A percentile compares a stretch with the other conserved stretches of the same genome.
These are phyloP conservation scores for Todiramphus chloris DNA, from an alignment of 2,113 vertebrate species.

Conservation along the genomic window DNA sequence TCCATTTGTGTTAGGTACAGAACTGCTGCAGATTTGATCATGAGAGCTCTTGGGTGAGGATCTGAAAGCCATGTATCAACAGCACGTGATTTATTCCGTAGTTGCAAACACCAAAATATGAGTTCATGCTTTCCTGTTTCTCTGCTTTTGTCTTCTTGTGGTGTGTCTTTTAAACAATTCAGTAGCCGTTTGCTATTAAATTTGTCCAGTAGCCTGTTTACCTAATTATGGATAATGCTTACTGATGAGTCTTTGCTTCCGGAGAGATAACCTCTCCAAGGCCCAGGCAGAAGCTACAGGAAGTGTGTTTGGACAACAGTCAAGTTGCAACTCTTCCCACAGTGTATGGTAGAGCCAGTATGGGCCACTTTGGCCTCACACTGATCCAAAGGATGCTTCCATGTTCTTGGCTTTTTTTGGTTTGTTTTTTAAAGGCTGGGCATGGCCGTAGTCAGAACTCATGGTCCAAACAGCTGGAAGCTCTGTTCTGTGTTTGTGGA, in stretches of 20 bases:
- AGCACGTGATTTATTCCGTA: constrained; percentile 10
- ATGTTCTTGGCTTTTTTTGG: not conserved
- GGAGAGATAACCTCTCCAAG: not conserved
- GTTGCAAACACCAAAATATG: constrained; percentile 9
- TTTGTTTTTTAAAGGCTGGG: not conserved
- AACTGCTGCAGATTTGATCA: not conserved
- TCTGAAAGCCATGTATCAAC: not conserved
- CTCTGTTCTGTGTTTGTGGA: not conserved
- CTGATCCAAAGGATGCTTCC: not conserved
- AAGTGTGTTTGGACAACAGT: not conserved
- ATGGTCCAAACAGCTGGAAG: not conserved
- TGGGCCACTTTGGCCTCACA: not conserved
- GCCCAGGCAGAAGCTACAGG: not conserved
- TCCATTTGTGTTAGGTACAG: not conserved
- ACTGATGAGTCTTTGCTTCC: not conserved
- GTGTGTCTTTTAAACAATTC: not conserved
- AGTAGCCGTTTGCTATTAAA: not conserved
- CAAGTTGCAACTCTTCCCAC: not conserved
- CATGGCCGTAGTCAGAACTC: not conserved
- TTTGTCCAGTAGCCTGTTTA: not conserved
- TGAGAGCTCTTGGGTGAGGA: constrained; percentile 3
- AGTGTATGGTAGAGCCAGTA: not conserved
- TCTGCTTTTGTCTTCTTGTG: not conserved
- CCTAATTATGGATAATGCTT: not conserved
- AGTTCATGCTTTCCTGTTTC: constrained; percentile 19